These are phyloP conservation scores for Seriola rivoliana DNA, from an alignment of 2,113 vertebrate species.

Conservation along the genomic window DNA sequence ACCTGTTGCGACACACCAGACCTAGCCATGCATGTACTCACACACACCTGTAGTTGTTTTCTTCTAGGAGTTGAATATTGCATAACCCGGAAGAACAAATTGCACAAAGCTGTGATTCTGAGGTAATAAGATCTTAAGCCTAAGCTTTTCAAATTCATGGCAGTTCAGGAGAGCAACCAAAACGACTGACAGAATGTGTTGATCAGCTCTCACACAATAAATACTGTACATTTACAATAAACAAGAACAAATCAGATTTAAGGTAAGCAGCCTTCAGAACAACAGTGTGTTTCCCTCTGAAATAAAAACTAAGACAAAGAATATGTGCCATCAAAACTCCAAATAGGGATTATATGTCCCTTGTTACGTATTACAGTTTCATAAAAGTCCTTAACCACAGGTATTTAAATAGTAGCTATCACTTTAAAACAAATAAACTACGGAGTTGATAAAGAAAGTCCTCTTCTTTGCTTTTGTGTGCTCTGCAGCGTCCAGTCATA, in stretches of 20 bases:
- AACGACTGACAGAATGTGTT: conserved; percentile 4
- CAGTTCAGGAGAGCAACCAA: background rate
- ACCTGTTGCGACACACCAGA: conserved; percentile 57
- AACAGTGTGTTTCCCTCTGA: conserved; percentile 41
- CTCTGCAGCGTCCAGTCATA: conserved; percentile 57
- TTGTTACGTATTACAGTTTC: conserved; percentile 15
- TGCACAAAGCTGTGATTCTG: background rate
- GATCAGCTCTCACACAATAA: conserved; percentile 52
- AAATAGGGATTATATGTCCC: background rate
- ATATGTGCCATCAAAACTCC: conserved; percentile 27
- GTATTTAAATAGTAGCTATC: conserved; percentile 13
- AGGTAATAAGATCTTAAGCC: background rate
- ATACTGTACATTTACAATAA: conserved; percentile 54
- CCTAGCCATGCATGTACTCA: background rate
- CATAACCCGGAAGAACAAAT: conserved; percentile 22
- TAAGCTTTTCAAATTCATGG: background rate
- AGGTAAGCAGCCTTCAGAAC: conserved; percentile 51
- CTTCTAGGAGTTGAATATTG: conserved; percentile 23
- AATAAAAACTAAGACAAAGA: conserved; percentile 20
- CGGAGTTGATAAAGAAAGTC: conserved; percentile 82
- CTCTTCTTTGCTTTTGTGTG: conserved; percentile 72
- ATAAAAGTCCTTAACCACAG: conserved; percentile 2
- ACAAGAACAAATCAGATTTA: background rate
- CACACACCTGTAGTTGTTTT: conserved; percentile 5
- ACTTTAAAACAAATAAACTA: conserved; percentile 82